Conservation (phyloP, 2,888 invertebrate species). For the Eupithecia dodoneata region DNA sequence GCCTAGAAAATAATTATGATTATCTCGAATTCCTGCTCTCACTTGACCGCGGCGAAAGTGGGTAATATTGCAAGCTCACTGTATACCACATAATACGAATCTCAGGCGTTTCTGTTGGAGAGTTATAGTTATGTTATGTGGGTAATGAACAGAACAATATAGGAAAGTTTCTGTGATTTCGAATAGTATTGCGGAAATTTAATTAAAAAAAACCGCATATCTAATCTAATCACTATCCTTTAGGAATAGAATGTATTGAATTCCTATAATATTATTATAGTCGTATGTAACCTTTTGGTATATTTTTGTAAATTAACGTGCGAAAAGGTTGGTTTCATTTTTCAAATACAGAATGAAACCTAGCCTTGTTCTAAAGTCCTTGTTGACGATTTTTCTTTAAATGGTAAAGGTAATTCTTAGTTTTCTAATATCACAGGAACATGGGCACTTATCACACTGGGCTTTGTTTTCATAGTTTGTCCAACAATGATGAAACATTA, state of each 20-base stretch:
- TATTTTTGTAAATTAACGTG: too few relatives aligned
- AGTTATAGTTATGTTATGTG: background rate
- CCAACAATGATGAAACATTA: too few relatives aligned
- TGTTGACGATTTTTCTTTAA: too few relatives aligned
- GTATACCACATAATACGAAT: conserved; percentile 7
- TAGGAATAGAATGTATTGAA: too few relatives aligned
- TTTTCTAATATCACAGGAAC: too few relatives aligned
- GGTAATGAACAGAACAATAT: background rate
- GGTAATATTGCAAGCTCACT: conserved; percentile 30
- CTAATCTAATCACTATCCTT: too few relatives aligned
- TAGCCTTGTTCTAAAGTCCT: too few relatives aligned
- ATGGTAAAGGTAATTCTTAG: too few relatives aligned
- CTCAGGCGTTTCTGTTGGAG: background rate
- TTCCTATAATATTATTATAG: too few relatives aligned
- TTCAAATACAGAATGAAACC: background rate
- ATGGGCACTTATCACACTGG: too few relatives aligned
- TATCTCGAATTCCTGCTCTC: conserved; percentile 27
- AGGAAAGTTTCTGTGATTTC: background rate
- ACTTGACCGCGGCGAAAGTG: conserved; percentile 40
- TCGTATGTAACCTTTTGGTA: too few relatives aligned
- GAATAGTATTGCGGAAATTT: background rate
- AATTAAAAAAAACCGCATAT: background rate
- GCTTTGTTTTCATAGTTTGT: too few relatives aligned
- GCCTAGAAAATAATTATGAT: conserved; percentile 21
- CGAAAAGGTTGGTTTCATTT: background rate